A percentile compares a stretch with the other conserved stretches of the same genome.
phyloP scores from a whole-genome alignment of 1,140 invertebrate genomes.

The Cydia pomonella region DNA sequence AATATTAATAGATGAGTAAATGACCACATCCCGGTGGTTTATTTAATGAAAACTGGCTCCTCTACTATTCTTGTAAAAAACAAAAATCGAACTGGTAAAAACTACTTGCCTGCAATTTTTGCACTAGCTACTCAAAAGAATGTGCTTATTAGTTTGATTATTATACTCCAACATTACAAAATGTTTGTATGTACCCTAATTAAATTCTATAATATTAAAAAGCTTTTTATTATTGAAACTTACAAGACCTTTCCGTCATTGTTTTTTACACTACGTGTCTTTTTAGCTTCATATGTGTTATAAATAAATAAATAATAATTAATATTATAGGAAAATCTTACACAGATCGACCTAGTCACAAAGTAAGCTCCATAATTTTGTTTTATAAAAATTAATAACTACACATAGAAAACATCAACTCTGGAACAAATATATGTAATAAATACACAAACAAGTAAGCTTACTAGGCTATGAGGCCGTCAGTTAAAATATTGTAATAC shows the following conservation, averaged over 20 bases:
- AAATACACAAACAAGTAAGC: too few relatives aligned
- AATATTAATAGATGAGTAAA: constrained; percentile 25
- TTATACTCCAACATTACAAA: constrained; percentile 79
- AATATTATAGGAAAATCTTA: too few relatives aligned
- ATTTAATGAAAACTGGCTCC: constrained; percentile 23
- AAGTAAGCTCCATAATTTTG: too few relatives aligned
- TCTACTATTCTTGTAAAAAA: constrained; percentile 18
- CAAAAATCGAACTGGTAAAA: constrained; percentile 33
- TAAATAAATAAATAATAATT: too few relatives aligned
- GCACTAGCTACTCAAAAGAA: constrained; percentile 71
- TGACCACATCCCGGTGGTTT: neutral
- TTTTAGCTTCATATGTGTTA: too few relatives aligned
- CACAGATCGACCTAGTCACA: too few relatives aligned
- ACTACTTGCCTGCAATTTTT: constrained; percentile 66
- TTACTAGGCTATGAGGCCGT: too few relatives aligned
- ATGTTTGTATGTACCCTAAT: constrained; percentile 80
- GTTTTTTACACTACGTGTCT: too few relatives aligned
- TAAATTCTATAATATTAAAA: constrained; percentile 77
- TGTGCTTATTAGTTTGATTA: constrained; percentile 78
- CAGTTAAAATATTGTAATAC: too few relatives aligned
- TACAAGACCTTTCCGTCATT: neutral
- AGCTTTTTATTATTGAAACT: constrained; percentile 33
- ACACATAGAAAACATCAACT: too few relatives aligned
- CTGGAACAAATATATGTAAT: too few relatives aligned
- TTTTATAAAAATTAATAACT: too few relatives aligned